Percentiles rank a stretch among this genome's conserved stretches.
These are phyloP conservation scores for Helobdella robusta DNA, from an alignment of 2,888 invertebrate genomes.

Conservation along the genomic window DNA sequence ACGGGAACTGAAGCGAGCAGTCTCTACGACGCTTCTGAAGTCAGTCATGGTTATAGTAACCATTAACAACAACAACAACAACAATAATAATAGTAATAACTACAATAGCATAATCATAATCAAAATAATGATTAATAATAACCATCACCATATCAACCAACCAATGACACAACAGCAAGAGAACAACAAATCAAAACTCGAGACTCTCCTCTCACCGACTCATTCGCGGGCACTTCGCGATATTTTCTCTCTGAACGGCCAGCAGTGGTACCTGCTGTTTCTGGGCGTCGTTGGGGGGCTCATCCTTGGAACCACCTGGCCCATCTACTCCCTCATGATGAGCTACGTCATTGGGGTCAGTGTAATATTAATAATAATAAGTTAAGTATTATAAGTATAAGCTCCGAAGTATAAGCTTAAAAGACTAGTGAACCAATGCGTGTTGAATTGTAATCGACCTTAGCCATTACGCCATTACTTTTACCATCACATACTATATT, in stretches of 20 bases:
- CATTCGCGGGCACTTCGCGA: not conserved
- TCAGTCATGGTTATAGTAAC: slow-evolving; percentile 1
- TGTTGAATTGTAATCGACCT: not conserved
- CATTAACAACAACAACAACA: slow-evolving; percentile 6
- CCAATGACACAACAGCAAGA: not conserved
- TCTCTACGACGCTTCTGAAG: not conserved
- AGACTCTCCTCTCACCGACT: not conserved
- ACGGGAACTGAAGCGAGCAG: not conserved
- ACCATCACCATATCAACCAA: not conserved
- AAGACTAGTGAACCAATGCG: not conserved
- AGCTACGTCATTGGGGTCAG: slow-evolving; percentile 38
- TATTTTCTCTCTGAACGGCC: slow-evolving; percentile 36
- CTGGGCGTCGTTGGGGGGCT: slow-evolving; percentile 41
- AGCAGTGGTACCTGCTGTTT: slow-evolving; percentile 40
- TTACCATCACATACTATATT: not conserved
- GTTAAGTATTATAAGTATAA: not conserved
- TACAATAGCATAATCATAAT: slow-evolving; percentile 9
- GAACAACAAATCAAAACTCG: not conserved
- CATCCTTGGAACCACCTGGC: slow-evolving; percentile 45
- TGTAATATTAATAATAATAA: not conserved
- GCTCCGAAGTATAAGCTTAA: not conserved
- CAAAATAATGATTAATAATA: too few species aligned
- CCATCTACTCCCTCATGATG: slow-evolving; percentile 48
- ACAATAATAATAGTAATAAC: not conserved
- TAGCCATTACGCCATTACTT: not conserved